Evolutionary conservation across 1,140 invertebrate genomes (phyloP).

Genomic region (Meloidogyne hapla): DNA sequence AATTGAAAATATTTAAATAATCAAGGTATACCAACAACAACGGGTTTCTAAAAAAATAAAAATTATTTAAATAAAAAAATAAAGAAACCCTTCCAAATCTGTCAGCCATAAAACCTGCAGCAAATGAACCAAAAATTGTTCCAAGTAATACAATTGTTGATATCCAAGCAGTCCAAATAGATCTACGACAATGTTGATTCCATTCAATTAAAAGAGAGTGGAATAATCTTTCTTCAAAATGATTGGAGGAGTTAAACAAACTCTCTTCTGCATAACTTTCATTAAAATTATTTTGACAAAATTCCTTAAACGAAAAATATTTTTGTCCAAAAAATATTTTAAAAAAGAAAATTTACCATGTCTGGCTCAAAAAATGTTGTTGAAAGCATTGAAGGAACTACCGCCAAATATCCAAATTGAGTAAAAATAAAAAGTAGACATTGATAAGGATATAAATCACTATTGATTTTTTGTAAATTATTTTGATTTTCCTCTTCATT

Average conservation of each 20-base stretch:
- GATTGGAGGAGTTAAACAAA: not conserved
- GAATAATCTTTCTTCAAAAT: conserved; percentile 35
- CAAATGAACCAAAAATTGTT: conserved; percentile 56
- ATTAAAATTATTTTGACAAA: not conserved
- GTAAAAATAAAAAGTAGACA: conserved; percentile 52
- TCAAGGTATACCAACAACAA: conserved; percentile 48
- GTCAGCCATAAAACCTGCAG: conserved; percentile 57
- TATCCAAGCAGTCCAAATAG: conserved; percentile 31
- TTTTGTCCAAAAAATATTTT: not conserved
- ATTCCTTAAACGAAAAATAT: conserved; percentile 6
- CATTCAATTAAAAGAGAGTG: conserved; percentile 55
- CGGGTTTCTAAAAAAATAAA: conserved; percentile 47
- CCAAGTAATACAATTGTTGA: conserved; percentile 55
- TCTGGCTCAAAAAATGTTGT: conserved; percentile 59
- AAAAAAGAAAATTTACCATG: conserved; percentile 28
- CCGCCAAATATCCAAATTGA: conserved; percentile 55
- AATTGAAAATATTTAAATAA: not conserved
- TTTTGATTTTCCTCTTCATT: not conserved
- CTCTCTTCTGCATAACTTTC: not conserved
- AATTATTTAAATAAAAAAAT: not conserved
- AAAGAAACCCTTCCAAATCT: conserved; percentile 43
- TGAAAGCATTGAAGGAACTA: conserved; percentile 49
- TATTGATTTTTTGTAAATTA: not conserved
- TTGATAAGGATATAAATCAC: conserved; percentile 44
- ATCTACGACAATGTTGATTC: conserved; percentile 39